These are phyloP conservation scores for Sepioteuthis lessoniana DNA, from an alignment of 2,888 invertebrate genomes.

Conservation along the genomic window DNA sequence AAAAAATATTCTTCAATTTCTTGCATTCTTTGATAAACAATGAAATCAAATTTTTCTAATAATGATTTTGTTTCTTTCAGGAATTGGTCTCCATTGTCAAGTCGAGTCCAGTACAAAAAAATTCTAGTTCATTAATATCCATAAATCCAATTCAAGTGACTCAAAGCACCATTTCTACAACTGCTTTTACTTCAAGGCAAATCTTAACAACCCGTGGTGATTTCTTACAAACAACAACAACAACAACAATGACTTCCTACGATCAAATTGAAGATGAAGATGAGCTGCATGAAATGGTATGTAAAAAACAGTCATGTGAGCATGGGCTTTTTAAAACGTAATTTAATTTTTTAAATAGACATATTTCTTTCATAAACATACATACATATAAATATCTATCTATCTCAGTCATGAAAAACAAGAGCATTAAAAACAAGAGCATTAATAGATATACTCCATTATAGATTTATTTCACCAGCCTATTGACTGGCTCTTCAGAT, in stretches of 20 bases:
- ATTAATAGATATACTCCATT: too few relatives aligned
- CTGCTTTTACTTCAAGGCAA: neutral
- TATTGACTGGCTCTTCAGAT: too few relatives aligned
- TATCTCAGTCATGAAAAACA: too few relatives aligned
- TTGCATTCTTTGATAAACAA: too few relatives aligned
- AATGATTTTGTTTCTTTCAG: neutral
- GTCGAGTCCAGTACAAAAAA: neutral
- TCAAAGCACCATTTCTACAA: neutral
- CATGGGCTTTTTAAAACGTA: neutral
- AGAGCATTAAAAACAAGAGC: too few relatives aligned
- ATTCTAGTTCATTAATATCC: neutral
- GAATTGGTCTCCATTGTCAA: neutral
- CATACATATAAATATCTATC: too few relatives aligned
- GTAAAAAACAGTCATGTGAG: slow-evolving; percentile 46
- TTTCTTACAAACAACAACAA: slow-evolving; percentile 48
- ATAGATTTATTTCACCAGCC: too few relatives aligned
- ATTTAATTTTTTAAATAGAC: too few relatives aligned
- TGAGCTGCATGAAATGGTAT: slow-evolving; percentile 68
- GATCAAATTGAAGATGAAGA: slow-evolving; percentile 67
- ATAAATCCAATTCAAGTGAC: neutral
- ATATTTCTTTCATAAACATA: too few relatives aligned
- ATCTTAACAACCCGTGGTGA: neutral
- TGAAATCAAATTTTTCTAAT: neutral
- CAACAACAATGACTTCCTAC: slow-evolving; percentile 60
- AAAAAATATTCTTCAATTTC: too few relatives aligned